Percentiles rank a stretch among this genome's conserved stretches.
Conservation (phyloP, 2,888 invertebrate genomes). For the Bimastos eiseni region DNA sequence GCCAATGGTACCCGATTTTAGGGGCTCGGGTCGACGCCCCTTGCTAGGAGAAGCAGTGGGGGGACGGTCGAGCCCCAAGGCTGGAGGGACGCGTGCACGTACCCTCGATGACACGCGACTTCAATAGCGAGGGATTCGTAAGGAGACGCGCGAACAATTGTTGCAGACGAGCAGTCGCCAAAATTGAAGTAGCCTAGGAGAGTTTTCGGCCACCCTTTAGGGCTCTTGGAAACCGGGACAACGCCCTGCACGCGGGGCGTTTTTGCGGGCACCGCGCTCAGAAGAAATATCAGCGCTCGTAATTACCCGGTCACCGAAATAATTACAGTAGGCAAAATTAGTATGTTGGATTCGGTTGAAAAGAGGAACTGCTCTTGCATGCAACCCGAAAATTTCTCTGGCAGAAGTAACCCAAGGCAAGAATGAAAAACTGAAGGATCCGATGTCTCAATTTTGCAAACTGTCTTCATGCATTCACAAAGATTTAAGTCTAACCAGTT, state of each 20-base stretch:
- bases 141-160: not conserved
- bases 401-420: not conserved
- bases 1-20: not conserved
- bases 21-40: not conserved
- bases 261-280: not conserved
- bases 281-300: not conserved
- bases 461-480: not conserved
- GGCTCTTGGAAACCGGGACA: not conserved
- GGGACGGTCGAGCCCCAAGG: not conserved
- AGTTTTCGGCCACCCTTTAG: slow-evolving; percentile 22
- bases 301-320: slow-evolving; percentile 1
- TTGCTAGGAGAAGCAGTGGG: not conserved
- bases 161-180: slow-evolving; percentile 1
- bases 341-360: not conserved
- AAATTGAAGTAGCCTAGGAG: slow-evolving; percentile 5
- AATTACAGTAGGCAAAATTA: not conserved
- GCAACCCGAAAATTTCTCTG: not conserved
- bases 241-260: slow-evolving; percentile 10
- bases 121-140: not conserved
- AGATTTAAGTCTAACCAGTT: too few species aligned
- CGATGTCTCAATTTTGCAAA: not conserved
- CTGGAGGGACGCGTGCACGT: not conserved
- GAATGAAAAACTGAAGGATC: not conserved
- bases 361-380: not conserved
- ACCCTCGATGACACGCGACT: slow-evolving; percentile 23